Evolutionary conservation across 2,797 vertebrate species (phyloP).

Genomic region (Peromyscus aztecus): DNA sequence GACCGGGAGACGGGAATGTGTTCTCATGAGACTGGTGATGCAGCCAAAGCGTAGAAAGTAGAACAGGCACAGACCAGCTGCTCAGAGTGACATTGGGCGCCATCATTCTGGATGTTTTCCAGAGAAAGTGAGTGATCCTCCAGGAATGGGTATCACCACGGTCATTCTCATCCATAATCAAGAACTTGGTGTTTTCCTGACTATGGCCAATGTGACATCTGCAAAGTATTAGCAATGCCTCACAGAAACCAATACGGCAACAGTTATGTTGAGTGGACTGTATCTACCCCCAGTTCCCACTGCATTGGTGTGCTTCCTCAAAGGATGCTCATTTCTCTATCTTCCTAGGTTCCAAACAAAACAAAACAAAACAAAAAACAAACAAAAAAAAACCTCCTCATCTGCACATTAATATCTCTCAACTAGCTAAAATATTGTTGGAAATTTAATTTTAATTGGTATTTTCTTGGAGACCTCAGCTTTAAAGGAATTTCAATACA

Average conservation of each 20-base stretch:
- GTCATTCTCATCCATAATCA: background rate
- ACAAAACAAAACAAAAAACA: no score
- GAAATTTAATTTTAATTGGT: slow-evolving; percentile 8
- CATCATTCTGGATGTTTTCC: background rate
- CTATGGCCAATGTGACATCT: background rate
- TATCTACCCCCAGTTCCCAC: background rate
- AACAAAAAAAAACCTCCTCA: background rate
- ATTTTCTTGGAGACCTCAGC: background rate
- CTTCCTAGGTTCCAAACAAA: background rate
- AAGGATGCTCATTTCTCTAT: slow-evolving; percentile 19
- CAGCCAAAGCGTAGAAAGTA: background rate
- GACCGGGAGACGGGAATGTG: background rate
- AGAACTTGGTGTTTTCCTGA: slow-evolving; percentile 51
- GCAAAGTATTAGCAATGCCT: background rate
- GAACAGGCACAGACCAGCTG: background rate
- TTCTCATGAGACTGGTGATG: background rate
- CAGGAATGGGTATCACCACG: background rate
- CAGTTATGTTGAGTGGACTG: background rate
- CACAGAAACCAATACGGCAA: background rate
- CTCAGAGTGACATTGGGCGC: background rate
- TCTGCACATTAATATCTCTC: background rate
- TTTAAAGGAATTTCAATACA: slow-evolving; percentile 41
- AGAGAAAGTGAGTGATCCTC: background rate
- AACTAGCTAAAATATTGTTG: slow-evolving; percentile 3
- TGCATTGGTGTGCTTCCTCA: background rate